Evolutionary conservation across 2,888 invertebrate genomes (phyloP).

Genomic region (Oscheius sp.): DNA sequence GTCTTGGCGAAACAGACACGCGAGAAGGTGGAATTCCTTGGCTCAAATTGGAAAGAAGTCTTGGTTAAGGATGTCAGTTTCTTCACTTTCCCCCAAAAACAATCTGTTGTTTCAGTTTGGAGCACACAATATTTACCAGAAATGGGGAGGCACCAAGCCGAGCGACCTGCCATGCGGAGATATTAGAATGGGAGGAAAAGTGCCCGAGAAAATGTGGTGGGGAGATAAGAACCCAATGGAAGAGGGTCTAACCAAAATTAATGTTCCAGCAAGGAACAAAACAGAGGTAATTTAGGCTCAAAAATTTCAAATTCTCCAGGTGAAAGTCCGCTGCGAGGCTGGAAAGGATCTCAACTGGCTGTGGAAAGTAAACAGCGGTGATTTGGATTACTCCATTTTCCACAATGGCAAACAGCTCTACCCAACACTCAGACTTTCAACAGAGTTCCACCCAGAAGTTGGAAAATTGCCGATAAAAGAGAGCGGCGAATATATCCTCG

Average conservation of each 20-base stretch:
- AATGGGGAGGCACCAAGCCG: conserved; percentile 54
- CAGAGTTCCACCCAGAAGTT: conserved; percentile 65
- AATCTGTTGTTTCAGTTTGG: too few relatives aligned
- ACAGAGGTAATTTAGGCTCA: conserved; percentile 38
- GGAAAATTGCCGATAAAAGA: conserved; percentile 48
- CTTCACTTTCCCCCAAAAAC: background rate
- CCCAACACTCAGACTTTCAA: conserved; percentile 61
- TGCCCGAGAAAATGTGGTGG: conserved; percentile 38
- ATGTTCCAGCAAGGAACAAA: conserved; percentile 41
- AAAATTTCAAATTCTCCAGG: conserved; percentile 7
- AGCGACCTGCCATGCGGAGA: conserved; percentile 43
- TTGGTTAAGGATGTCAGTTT: conserved; percentile 35
- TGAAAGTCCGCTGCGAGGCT: background rate
- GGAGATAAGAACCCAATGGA: conserved; percentile 46
- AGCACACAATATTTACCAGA: conserved; percentile 50
- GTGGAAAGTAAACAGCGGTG: conserved; percentile 49
- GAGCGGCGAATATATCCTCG: conserved; percentile 54
- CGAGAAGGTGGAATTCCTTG: conserved; percentile 51
- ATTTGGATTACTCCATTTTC: conserved; percentile 52
- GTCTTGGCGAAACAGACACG: conserved; percentile 52
- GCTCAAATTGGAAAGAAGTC: conserved; percentile 48
- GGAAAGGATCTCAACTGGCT: conserved; percentile 21
- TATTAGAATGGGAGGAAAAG: conserved; percentile 60
- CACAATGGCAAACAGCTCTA: conserved; percentile 46
- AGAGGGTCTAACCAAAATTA: conserved; percentile 22